A percentile compares a stretch with the other conserved stretches of the same genome.
These are phyloP conservation scores for Cheilosia vernalis DNA, from an alignment of 2,888 invertebrate genomes.

Conservation along the genomic window DNA sequence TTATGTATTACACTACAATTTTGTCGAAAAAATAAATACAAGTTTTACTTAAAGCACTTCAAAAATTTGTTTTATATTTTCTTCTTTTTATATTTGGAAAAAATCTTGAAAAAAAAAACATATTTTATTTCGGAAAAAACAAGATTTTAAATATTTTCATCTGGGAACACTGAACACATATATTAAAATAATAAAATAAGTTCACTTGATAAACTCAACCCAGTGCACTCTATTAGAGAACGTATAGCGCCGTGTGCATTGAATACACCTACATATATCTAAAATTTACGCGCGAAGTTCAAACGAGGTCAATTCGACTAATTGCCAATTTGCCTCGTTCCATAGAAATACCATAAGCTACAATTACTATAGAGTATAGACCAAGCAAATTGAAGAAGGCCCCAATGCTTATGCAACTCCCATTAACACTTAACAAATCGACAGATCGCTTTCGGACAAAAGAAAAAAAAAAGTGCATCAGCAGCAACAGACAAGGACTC, in stretches of 20 bases:
- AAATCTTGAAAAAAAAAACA: too few relatives aligned
- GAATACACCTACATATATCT: not conserved
- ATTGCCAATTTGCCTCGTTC: constrained; percentile 70
- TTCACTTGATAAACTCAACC: constrained; percentile 36
- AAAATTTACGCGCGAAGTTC: constrained; percentile 46
- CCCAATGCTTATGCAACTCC: constrained; percentile 48
- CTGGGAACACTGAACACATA: too few relatives aligned
- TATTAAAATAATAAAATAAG: not conserved
- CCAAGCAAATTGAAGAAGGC: constrained; percentile 8
- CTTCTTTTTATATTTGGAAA: too few relatives aligned
- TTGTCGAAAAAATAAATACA: too few relatives aligned
- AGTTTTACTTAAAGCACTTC: too few relatives aligned
- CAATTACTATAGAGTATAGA: constrained; percentile 11
- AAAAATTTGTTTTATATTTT: too few relatives aligned
- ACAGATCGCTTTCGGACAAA: constrained; percentile 23
- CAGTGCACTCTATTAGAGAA: constrained; percentile 39
- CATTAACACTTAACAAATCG: constrained; percentile 52
- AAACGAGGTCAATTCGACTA: constrained; percentile 71
- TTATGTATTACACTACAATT: too few relatives aligned
- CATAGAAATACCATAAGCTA: constrained; percentile 13
- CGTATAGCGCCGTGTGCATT: not conserved
- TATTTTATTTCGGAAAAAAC: too few relatives aligned
- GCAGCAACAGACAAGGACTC: constrained; percentile 44
- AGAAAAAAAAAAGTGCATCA: constrained; percentile 19
- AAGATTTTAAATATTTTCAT: too few relatives aligned